Percentiles rank a stretch among this genome's conserved stretches.
These are phyloP conservation scores for Brachionichthys hirsutus DNA, from an alignment of 2,113 vertebrate genomes.

Conservation along the genomic window DNA sequence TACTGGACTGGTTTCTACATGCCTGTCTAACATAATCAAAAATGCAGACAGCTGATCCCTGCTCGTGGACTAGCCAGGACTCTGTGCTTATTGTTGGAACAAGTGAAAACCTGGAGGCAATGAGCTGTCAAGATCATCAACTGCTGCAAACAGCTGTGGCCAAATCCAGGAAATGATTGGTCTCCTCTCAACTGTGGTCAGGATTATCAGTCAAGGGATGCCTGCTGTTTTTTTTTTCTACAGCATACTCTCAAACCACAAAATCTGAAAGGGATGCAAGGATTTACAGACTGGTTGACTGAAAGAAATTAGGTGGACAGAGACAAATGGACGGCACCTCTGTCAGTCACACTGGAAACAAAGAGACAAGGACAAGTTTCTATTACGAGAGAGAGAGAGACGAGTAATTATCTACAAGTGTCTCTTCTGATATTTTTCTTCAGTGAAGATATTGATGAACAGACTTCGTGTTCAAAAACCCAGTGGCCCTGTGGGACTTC, in stretches of 20 bases:
- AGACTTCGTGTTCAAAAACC: slow-evolving; percentile 69
- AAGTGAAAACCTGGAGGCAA: slow-evolving; percentile 67
- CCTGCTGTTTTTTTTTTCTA: slow-evolving; percentile 40
- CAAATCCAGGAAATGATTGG: slow-evolving; percentile 67
- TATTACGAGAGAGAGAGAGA: slow-evolving; percentile 69
- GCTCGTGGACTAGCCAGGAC: slow-evolving; percentile 59
- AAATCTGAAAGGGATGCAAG: slow-evolving; percentile 53
- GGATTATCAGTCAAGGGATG: slow-evolving; percentile 56
- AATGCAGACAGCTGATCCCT: slow-evolving; percentile 49
- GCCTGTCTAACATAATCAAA: slow-evolving; percentile 60
- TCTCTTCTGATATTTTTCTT: slow-evolving; percentile 76
- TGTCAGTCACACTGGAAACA: slow-evolving; percentile 47
- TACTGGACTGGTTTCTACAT: slow-evolving; percentile 49
- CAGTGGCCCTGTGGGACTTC: slow-evolving; percentile 70
- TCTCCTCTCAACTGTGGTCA: slow-evolving; percentile 49
- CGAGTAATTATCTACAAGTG: slow-evolving; percentile 60
- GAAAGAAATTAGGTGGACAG: slow-evolving; percentile 44
- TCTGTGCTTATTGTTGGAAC: slow-evolving; percentile 56
- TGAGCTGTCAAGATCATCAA: slow-evolving; percentile 67
- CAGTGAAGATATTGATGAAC: slow-evolving; percentile 78
- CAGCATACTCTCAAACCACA: slow-evolving; percentile 42
- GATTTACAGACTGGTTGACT: slow-evolving; percentile 36
- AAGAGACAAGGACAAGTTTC: slow-evolving; percentile 58
- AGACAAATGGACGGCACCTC: slow-evolving; percentile 47
- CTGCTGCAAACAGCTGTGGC: slow-evolving; percentile 67